Evolutionary conservation across 2,113 vertebrate species (phyloP), one percentile per base, ranked within the genome.

Genomic region (Ranitomeya imitator): DNA sequence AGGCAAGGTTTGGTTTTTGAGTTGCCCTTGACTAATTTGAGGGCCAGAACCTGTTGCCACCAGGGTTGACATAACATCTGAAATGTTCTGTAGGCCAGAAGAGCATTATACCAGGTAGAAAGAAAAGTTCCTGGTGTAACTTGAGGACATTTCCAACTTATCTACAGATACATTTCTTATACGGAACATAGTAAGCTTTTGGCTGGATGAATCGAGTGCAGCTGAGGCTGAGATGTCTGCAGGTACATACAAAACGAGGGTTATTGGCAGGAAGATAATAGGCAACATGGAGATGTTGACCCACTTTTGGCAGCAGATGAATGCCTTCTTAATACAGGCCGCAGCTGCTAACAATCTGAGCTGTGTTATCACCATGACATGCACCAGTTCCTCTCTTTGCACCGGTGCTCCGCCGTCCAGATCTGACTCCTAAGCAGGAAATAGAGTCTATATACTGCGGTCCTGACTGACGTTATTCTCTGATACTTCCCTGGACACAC

Each of bases 291-390:
- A 63, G 79, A 57, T 37, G 79, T 23, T 63, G 60, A 65, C 59
- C 80, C 80, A 63, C 31, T 65, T 63, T 51, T 45, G 59, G 59
- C 60, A 83, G 57, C 16, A 45, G 59, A 82, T 82, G 31, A 82
- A 37, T 81, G 79, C 57, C 37, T 81, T 45, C 79, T 16, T 81
- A 81, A 61, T 81, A 61, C 79, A 21, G 79, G 57, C 59, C 13
- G 80, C 80, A 83, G 60, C 80, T 83, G 80, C 80, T 83, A 63
- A 83, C 80, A 65, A 14, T 45, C 80, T 45, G 18, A 83, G 59
- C 13, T 18, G 21, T 76, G 14, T 21, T 63, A 83, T 83, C 80
- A 82, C 79, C 45, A 65, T 65, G 80, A 51, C 26, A 83, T 51
- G 60, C 80, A 63, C 60, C 60, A 31, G 16, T 83, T 63, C 45